phyloP scores from a whole-genome alignment of 2,797 vertebrate species.

The Agapornis canus region DNA sequence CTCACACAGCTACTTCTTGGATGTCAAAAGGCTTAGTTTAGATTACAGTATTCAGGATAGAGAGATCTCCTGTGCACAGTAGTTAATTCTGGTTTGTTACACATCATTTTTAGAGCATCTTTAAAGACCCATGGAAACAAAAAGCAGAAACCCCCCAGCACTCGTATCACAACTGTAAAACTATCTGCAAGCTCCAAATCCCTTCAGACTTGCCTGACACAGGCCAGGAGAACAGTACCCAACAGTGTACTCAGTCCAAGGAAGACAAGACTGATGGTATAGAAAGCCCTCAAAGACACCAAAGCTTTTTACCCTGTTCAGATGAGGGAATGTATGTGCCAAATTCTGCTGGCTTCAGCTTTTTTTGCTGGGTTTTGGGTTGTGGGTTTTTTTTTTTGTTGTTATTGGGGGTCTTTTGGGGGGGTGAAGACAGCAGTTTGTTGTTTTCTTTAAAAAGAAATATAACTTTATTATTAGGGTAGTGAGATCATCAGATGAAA shows the following conservation, averaged over 20 bases:
- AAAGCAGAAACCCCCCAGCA: background rate
- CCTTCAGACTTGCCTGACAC: background rate
- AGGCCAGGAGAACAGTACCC: background rate
- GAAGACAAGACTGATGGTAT: background rate
- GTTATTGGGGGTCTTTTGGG: rapidly evolving
- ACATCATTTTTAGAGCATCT: background rate
- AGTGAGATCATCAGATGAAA: background rate
- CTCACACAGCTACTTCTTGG: rapidly evolving
- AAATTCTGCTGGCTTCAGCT: background rate
- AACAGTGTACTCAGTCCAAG: background rate
- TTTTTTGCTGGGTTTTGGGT: background rate
- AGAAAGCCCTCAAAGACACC: background rate
- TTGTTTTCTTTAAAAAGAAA: background rate
- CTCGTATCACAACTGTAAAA: background rate
- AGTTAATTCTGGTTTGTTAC: background rate
- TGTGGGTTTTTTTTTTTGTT: background rate
- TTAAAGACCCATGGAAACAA: background rate
- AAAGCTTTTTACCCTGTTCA: background rate
- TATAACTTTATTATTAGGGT: background rate
- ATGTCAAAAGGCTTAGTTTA: background rate
- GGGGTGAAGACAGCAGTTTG: background rate
- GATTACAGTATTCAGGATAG: background rate
- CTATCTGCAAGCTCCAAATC: background rate
- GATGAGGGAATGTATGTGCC: background rate
- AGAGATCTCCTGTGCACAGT: background rate